A percentile compares a stretch with the other conserved stretches of the same genome.
phyloP scores from a whole-genome alignment of 2,797 vertebrate genomes.

The Nyctalus aviator region DNA sequence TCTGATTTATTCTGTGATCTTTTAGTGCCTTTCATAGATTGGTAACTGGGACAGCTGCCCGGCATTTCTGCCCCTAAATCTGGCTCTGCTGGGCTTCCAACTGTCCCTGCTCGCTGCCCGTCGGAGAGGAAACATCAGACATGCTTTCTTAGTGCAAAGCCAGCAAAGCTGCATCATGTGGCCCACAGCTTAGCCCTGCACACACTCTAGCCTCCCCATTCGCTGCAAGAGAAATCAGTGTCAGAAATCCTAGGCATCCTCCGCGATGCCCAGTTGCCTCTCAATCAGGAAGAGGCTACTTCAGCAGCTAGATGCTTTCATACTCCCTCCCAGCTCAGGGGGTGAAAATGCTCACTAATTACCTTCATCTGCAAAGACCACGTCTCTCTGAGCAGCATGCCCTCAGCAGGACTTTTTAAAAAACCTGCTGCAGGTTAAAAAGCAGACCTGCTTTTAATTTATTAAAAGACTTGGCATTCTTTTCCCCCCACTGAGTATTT shows the following conservation, averaged over 20 bases:
- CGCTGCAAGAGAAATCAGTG: neutral
- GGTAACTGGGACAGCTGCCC: slow-evolving; percentile 30
- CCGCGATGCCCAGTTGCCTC: neutral
- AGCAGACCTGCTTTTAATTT: slow-evolving; percentile 76
- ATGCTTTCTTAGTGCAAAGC: neutral
- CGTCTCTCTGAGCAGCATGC: slow-evolving; percentile 8
- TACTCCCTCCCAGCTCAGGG: neutral
- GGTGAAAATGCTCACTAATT: slow-evolving; percentile 66
- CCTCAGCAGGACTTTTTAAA: slow-evolving; percentile 66
- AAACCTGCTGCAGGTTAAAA: slow-evolving; percentile 78
- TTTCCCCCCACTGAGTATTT: slow-evolving; percentile 68
- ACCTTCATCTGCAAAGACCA: slow-evolving; percentile 57
- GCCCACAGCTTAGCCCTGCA: neutral
- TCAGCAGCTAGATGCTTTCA: neutral
- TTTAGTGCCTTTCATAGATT: neutral
- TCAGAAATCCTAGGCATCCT: neutral
- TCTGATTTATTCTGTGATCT: neutral
- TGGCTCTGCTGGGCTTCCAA: neutral
- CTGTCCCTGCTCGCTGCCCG: neutral
- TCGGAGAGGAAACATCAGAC: neutral
- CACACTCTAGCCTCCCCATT: neutral
- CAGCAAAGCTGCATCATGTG: neutral
- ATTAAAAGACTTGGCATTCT: slow-evolving; percentile 75
- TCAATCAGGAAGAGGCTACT: slow-evolving; percentile 5
- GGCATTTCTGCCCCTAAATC: slow-evolving; percentile 56